Evolutionary conservation across 2,113 vertebrate species (phyloP).

Genomic region (Protobothrops mucrosquamatus): DNA sequence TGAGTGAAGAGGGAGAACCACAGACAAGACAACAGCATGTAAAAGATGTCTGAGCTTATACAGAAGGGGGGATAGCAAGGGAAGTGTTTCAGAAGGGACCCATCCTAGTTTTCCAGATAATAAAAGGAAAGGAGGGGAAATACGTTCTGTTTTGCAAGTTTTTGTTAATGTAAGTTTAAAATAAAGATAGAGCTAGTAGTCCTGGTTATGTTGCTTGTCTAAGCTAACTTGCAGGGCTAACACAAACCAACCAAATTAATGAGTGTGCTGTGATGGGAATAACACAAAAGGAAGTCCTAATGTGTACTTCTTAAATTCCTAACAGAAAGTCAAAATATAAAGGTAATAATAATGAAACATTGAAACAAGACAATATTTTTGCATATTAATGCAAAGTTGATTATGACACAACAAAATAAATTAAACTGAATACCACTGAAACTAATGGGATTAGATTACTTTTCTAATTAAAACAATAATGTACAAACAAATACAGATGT

Average conservation of each 20-base stretch:
- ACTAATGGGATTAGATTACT: neutral
- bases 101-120: neutral
- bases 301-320: neutral
- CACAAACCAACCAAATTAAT: neutral
- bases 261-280: neutral
- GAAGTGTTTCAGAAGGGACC: neutral
- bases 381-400: neutral
- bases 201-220: neutral
- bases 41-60: neutral
- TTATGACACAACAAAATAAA: neutral
- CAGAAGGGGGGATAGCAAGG: neutral
- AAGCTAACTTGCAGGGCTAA: neutral
- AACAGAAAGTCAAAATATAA: neutral
- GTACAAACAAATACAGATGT: accelerated
- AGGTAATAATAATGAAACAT: neutral
- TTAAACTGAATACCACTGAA: neutral
- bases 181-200: neutral
- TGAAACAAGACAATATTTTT: neutral
- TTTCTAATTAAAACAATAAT: neutral
- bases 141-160: neutral
- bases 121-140: neutral
- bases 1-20: neutral
- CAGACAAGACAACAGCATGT: neutral
- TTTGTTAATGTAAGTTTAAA: neutral
- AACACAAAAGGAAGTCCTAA: neutral